Percentiles rank a stretch among this genome's conserved stretches.
Conservation (phyloP, 2,113 vertebrate species). For the Nycticorax nycticorax region DNA sequence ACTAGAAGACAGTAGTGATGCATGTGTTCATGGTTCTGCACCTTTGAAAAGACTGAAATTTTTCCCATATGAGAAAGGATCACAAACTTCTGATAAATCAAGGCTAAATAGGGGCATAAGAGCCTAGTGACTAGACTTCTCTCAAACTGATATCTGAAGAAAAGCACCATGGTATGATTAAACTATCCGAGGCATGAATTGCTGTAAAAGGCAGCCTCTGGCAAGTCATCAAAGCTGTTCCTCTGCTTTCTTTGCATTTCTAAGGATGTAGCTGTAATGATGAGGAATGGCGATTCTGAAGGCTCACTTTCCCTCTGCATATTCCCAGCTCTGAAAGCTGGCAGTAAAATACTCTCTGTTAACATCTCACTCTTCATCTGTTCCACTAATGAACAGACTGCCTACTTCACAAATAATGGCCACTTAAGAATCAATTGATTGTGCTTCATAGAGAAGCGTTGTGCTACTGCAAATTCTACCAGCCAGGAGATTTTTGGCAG, state of each 20-base stretch:
- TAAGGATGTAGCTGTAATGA: not conserved
- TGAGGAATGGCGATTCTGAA: not conserved
- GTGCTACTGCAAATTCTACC: not conserved
- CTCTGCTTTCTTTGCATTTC: slow-evolving; percentile 17
- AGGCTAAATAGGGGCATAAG: not conserved
- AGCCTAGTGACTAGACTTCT: not conserved
- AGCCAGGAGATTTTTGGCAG: not conserved
- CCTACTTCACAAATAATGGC: not conserved
- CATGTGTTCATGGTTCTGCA: not conserved
- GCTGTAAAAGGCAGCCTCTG: slow-evolving; percentile 5
- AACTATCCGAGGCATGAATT: not conserved
- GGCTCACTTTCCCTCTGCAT: not conserved
- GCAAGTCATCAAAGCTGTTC: not conserved
- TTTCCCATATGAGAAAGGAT: not conserved
- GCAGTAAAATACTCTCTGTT: not conserved
- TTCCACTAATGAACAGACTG: slow-evolving; percentile 15
- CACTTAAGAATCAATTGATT: slow-evolving; percentile 19
- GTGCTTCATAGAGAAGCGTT: not conserved
- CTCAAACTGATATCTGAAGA: not conserved
- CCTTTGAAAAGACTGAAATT: not conserved
- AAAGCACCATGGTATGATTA: not conserved
- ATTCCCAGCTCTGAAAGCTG: not conserved
- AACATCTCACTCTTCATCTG: slow-evolving; percentile 5
- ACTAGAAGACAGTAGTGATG: not conserved
- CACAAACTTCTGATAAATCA: slow-evolving; percentile 12